Evolutionary conservation across 2,113 vertebrate species (phyloP).

Genomic region (Corydoras maculifer): DNA sequence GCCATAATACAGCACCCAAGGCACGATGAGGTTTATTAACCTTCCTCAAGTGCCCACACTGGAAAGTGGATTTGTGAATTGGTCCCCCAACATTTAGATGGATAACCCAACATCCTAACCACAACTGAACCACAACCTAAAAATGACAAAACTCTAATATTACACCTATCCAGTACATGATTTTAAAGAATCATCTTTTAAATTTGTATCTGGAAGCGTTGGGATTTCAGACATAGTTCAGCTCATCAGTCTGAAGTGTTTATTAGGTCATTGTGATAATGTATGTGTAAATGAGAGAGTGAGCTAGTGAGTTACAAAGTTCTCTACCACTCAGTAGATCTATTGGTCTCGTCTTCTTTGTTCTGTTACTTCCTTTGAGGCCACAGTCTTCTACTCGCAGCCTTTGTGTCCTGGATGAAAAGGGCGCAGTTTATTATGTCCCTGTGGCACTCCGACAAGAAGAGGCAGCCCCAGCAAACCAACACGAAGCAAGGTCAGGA

Average conservation of each 20-base stretch:
- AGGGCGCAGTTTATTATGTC: constrained; percentile 40
- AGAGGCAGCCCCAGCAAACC: constrained; percentile 36
- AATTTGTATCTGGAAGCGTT: background rate
- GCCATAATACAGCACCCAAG: too few species aligned
- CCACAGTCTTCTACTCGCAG: constrained; percentile 32
- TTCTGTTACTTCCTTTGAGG: constrained; percentile 38
- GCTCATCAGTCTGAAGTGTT: constrained; percentile 12
- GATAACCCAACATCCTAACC: too few species aligned
- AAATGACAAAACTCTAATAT: too few species aligned
- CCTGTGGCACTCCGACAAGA: constrained; percentile 38
- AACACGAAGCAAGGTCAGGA: constrained; percentile 31
- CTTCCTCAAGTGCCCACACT: too few species aligned
- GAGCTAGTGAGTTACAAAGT: constrained; percentile 19
- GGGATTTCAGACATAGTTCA: constrained; percentile 6
- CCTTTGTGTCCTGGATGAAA: constrained; percentile 42
- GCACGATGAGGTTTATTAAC: too few species aligned
- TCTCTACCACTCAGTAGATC: constrained; percentile 31
- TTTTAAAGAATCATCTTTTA: too few species aligned
- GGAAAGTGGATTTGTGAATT: too few species aligned
- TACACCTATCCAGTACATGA: too few species aligned
- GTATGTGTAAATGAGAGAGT: constrained; percentile 33
- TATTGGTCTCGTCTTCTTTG: constrained; percentile 32
- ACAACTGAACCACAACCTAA: too few species aligned
- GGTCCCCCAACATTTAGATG: too few species aligned
- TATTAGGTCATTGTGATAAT: constrained; percentile 29